Evolutionary conservation across 2,888 invertebrate species (phyloP).

Genomic region (Agapostemon virescens): DNA sequence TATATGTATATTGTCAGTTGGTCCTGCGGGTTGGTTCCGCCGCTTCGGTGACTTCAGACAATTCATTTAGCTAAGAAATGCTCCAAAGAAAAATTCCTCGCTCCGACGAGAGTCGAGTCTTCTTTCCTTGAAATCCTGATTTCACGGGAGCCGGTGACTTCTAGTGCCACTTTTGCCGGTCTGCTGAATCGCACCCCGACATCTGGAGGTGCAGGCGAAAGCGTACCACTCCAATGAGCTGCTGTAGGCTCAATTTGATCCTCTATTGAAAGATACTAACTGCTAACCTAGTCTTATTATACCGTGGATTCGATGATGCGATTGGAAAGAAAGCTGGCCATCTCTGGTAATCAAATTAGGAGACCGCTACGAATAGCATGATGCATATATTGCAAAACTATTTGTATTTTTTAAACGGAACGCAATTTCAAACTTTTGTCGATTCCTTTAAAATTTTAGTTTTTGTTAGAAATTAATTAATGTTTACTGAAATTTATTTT

Average conservation of each 20-base stretch:
- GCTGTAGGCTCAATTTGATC: background rate
- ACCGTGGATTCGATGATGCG: background rate
- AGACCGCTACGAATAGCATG: no score
- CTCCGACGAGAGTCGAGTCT: background rate
- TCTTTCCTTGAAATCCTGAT: background rate
- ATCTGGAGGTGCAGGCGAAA: background rate
- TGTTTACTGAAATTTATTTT: no score
- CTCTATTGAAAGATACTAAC: background rate
- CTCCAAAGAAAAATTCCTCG: background rate
- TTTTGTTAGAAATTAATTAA: no score
- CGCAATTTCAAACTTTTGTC: no score
- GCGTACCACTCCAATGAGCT: background rate
- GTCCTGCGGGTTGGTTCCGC: background rate
- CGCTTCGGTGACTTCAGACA: background rate
- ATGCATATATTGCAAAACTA: no score
- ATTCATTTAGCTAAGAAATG: conserved; percentile 8
- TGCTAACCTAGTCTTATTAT: background rate
- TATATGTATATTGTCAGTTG: background rate
- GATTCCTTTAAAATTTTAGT: no score
- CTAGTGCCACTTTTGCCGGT: background rate
- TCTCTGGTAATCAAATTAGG: no score
- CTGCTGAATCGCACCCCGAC: background rate
- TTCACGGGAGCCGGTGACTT: background rate
- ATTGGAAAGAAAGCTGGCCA: background rate
- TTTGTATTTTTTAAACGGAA: no score